These are phyloP conservation scores for Mesorhabditis spiculigera DNA, from an alignment of 2,888 invertebrate genomes.

Conservation along the genomic window DNA sequence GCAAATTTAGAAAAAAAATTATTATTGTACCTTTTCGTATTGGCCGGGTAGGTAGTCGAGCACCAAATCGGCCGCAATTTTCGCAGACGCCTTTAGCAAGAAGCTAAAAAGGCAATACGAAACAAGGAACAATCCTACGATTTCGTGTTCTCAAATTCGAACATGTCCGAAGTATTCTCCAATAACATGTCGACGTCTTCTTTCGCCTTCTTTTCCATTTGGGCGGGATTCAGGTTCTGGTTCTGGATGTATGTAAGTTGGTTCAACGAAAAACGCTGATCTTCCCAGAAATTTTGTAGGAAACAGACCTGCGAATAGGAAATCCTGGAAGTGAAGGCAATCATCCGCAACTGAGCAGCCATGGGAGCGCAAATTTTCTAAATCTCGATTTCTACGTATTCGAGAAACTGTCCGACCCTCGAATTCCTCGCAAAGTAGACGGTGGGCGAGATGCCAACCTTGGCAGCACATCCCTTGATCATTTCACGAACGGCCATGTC, in stretches of 20 bases:
- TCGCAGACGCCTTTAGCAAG: too few species aligned
- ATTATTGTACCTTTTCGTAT: too few species aligned
- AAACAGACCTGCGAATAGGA: neutral
- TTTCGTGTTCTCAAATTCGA: neutral
- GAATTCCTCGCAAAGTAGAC: neutral
- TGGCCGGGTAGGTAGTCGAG: too few species aligned
- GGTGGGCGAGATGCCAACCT: neutral
- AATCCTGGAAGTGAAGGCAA: constrained; percentile 1
- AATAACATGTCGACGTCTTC: neutral
- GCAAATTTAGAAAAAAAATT: too few species aligned
- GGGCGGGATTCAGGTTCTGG: neutral
- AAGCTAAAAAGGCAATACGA: too few species aligned
- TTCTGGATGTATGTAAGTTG: neutral
- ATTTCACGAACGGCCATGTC: neutral
- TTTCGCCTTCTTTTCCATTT: neutral
- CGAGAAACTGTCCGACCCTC: neutral
- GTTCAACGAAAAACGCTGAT: constrained; percentile 3
- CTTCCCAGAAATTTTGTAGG: too few species aligned
- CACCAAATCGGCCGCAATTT: too few species aligned
- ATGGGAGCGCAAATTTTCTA: neutral
- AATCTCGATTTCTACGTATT: neutral
- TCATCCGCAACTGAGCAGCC: neutral
- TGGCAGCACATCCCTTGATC: neutral
- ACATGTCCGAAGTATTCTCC: neutral
- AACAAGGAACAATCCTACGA: neutral